phyloP scores from a whole-genome alignment of 1,140 invertebrate species.

The Grapholita molesta region DNA sequence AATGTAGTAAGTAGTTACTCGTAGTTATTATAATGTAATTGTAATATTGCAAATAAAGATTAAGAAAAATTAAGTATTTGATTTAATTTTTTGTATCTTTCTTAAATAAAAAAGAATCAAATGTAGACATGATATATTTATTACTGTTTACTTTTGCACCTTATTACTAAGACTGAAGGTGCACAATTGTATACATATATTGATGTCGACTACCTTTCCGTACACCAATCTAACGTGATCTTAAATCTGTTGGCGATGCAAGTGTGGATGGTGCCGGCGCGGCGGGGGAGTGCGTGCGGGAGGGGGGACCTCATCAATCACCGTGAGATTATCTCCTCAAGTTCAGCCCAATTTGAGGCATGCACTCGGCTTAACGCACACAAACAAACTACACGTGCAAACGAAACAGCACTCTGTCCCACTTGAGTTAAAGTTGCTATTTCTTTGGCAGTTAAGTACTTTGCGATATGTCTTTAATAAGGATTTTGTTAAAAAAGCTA shows the following conservation, averaged over 20 bases:
- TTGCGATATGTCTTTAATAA: background rate
- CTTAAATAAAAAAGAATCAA: too few relatives aligned
- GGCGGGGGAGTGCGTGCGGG: constrained; percentile 1
- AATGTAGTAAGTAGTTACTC: too few relatives aligned
- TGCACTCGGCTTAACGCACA: constrained; percentile 68
- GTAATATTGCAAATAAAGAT: too few relatives aligned
- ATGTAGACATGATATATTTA: too few relatives aligned
- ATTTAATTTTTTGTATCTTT: too few relatives aligned
- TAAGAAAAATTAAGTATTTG: too few relatives aligned
- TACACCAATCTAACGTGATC: background rate
- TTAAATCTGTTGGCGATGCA: background rate
- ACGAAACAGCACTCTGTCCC: background rate
- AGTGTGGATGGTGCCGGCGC: background rate
- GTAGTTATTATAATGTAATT: too few relatives aligned
- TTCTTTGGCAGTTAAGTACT: background rate
- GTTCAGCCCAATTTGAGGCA: constrained; percentile 76
- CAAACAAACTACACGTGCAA: constrained; percentile 9
- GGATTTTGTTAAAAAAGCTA: background rate
- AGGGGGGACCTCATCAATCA: constrained; percentile 80
- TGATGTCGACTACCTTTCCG: background rate
- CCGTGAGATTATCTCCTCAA: constrained; percentile 81
- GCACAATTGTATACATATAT: too few relatives aligned
- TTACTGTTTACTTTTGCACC: too few relatives aligned
- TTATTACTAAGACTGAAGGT: too few relatives aligned
- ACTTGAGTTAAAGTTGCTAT: background rate